These are phyloP conservation scores for Lordiphosa clarofinis DNA, from an alignment of 1,140 invertebrate genomes.

Conservation along the genomic window DNA sequence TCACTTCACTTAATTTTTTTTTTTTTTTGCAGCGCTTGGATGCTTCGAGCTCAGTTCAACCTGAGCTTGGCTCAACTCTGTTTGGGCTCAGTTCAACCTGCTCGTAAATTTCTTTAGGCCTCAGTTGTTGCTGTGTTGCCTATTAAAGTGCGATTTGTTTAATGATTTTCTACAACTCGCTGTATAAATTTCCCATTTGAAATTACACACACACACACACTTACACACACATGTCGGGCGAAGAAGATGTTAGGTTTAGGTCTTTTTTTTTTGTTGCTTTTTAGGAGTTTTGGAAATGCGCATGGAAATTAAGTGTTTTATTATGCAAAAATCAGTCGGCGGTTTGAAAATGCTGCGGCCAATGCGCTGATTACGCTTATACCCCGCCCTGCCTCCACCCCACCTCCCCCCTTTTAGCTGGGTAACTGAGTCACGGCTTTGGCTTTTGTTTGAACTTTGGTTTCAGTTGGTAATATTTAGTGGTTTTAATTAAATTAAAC, in stretches of 20 bases:
- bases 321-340: constrained; percentile 72
- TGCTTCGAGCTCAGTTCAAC: constrained; percentile 47
- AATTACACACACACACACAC: constrained; percentile 60
- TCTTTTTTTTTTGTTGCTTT: constrained; percentile 24
- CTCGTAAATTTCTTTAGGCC: constrained; percentile 66
- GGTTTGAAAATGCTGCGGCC: constrained; percentile 30
- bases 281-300: constrained; percentile 63
- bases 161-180: constrained; percentile 75
- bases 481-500: constrained; percentile 64
- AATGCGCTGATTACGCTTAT: constrained; percentile 60
- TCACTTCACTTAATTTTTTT: constrained; percentile 76
- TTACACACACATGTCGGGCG: constrained; percentile 2
- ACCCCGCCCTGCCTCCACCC: too few species aligned
- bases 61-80: constrained; percentile 18
- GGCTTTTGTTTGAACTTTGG: constrained; percentile 42
- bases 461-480: constrained; percentile 69
- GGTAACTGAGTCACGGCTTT: constrained; percentile 54
- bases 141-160: constrained; percentile 79
- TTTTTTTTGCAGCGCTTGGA: constrained; percentile 70
- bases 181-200: constrained; percentile 76
- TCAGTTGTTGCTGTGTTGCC: constrained; percentile 44
- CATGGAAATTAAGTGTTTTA: constrained; percentile 78
- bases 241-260: constrained; percentile 15
- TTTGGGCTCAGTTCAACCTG: constrained; percentile 45
- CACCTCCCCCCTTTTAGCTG: background rate